These are phyloP conservation scores for Brienomyrus longianalis DNA, from an alignment of 2,113 vertebrate species.

Conservation along the genomic window DNA sequence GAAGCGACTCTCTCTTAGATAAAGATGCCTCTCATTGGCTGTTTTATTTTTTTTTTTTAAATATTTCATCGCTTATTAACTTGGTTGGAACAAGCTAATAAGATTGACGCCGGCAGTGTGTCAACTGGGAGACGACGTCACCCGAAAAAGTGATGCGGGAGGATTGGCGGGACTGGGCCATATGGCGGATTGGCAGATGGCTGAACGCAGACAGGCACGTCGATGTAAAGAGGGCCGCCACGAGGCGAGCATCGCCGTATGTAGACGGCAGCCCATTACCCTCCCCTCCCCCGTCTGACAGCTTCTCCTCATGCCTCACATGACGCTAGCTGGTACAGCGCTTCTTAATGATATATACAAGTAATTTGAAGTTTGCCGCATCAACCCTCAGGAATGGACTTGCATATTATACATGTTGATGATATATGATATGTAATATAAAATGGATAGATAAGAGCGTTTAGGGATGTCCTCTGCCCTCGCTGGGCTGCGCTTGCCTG, in stretches of 20 bases:
- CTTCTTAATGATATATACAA: not conserved
- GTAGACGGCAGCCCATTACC: too few species aligned
- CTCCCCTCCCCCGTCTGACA: not conserved
- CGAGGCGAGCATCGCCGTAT: not conserved
- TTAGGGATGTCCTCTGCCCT: not conserved
- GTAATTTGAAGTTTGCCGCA: not conserved
- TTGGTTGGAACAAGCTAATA: not conserved
- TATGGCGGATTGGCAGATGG: slow-evolving; percentile 5
- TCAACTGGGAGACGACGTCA: not conserved
- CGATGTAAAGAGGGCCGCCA: not conserved
- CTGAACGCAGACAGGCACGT: not conserved
- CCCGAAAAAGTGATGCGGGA: not conserved
- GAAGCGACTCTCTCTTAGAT: not conserved
- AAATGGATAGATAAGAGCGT: not conserved
- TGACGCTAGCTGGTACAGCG: too few species aligned
- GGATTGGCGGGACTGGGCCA: not conserved
- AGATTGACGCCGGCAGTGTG: not conserved
- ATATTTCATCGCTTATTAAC: slow-evolving; percentile 2
- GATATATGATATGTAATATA: not conserved
- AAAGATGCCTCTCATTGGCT: not conserved
- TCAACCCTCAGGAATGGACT: not conserved
- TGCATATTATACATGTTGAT: not conserved
- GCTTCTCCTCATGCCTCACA: not conserved
- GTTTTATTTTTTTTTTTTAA: too few species aligned
- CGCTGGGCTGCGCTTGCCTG: not conserved